Conservation (phyloP, 2,113 vertebrate species). For the Microcebus ravelobensis region DNA sequence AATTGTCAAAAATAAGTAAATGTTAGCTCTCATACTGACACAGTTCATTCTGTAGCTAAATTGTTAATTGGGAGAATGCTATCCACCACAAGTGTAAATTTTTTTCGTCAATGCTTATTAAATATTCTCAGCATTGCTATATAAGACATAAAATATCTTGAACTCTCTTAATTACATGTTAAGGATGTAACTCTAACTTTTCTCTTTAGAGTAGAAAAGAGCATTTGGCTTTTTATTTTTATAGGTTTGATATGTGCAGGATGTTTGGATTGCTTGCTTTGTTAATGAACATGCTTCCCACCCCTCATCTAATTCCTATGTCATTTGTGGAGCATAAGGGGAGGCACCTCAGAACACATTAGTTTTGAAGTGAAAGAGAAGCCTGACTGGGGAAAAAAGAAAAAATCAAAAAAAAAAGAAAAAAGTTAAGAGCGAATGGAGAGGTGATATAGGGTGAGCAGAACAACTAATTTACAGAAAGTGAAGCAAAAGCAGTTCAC, state of each 20-base stretch:
- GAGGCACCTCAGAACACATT: not conserved
- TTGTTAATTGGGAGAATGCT: not conserved
- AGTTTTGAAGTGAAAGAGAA: not conserved
- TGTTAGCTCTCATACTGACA: conserved; percentile 5
- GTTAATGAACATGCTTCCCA: not conserved
- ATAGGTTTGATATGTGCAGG: not conserved
- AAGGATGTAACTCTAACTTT: not conserved
- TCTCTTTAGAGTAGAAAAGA: not conserved
- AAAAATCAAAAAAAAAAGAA: not conserved
- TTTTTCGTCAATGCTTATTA: conserved; percentile 27
- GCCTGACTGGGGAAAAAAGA: not conserved
- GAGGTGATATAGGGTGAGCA: accelerated
- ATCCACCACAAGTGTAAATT: not conserved
- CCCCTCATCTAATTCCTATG: not conserved
- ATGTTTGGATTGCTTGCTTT: not conserved
- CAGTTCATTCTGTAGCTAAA: conserved; percentile 29
- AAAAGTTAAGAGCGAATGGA: not conserved
- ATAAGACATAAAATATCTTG: conserved; percentile 14
- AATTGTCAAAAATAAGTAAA: conserved; percentile 43
- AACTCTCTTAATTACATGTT: conserved; percentile 26
- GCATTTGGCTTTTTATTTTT: not conserved
- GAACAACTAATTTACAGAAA: not conserved
- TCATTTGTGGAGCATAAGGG: not conserved
- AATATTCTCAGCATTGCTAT: not conserved
- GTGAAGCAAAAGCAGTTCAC: not conserved